These are phyloP conservation scores for Junonia oenone DNA, from an alignment of 2,888 invertebrate genomes.

Conservation along the genomic window DNA sequence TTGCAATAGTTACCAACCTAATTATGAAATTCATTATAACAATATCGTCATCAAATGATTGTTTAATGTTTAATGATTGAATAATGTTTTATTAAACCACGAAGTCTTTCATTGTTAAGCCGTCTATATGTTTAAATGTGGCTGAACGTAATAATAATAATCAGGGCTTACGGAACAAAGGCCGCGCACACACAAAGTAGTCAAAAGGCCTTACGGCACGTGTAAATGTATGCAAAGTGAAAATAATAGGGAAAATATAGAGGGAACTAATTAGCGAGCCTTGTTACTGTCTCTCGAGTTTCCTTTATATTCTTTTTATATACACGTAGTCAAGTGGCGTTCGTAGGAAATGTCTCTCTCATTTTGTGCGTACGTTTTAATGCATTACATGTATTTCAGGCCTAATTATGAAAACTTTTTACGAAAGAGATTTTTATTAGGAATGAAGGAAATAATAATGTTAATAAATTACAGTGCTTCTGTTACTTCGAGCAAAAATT, in stretches of 20 bases:
- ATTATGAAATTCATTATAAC: no score
- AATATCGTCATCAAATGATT: no score
- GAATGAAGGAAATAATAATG: neutral
- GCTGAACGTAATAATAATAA: constrained; percentile 29
- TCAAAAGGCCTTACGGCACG: constrained; percentile 25
- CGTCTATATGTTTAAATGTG: constrained; percentile 23
- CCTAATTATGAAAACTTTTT: neutral
- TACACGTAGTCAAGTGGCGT: constrained; percentile 27
- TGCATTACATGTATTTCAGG: constrained; percentile 5
- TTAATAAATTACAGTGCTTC: neutral
- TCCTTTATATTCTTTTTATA: constrained; percentile 30
- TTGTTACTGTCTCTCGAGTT: constrained; percentile 33
- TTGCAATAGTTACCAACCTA: no score
- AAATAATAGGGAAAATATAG: constrained; percentile 31
- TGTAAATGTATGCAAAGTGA: constrained; percentile 25
- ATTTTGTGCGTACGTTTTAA: constrained; percentile 13
- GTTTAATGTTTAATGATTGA: no score
- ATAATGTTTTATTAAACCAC: neutral
- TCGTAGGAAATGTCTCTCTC: constrained; percentile 22
- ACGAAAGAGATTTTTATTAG: neutral
- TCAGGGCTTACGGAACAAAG: constrained; percentile 29
- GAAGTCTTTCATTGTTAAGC: constrained; percentile 9
- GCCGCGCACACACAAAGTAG: constrained; percentile 25
- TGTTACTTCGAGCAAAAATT: no score
- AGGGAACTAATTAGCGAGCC: constrained; percentile 33